Evolutionary conservation across 2,888 invertebrate genomes (phyloP).

Genomic region (Tenthredo scrophulariae): DNA sequence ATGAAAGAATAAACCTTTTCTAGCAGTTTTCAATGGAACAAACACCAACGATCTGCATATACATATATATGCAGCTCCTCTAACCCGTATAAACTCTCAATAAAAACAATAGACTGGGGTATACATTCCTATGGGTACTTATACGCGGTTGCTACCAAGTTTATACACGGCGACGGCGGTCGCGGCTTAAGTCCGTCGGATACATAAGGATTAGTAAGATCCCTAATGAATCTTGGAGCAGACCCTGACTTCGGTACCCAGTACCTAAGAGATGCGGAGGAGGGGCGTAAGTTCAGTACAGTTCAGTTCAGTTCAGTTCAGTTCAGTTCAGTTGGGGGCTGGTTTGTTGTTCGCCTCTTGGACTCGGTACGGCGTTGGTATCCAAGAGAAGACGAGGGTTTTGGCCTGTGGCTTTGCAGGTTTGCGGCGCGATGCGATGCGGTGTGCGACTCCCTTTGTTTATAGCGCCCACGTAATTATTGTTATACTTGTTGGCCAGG

Average conservation of each 20-base stretch:
- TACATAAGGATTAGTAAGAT: conserved; percentile 70
- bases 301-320: conserved; percentile 14
- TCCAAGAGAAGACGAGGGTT: conserved; percentile 40
- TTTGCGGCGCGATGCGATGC: conserved; percentile 15
- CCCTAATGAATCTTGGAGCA: conserved; percentile 72
- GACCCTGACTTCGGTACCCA: conserved; percentile 59
- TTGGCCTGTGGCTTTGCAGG: conserved; percentile 51
- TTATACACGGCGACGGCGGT: conserved; percentile 44
- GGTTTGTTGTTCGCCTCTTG: conserved; percentile 29
- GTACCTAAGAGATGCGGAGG: conserved; percentile 17
- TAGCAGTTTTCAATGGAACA: background rate
- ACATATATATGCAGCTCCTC: conserved; percentile 10
- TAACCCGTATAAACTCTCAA: background rate
- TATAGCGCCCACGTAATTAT: conserved; percentile 64
- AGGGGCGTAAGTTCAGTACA: conserved; percentile 5
- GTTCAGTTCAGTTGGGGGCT: conserved; percentile 7
- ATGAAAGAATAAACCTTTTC: background rate
- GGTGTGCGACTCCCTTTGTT: conserved; percentile 56
- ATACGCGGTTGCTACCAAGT: conserved; percentile 46
- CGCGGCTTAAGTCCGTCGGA: conserved; percentile 52
- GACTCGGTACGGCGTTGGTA: conserved; percentile 8
- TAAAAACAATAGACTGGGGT: conserved; percentile 39
- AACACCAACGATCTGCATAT: background rate
- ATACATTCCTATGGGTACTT: conserved; percentile 24
- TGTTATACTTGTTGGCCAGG: conserved; percentile 66